Conservation (phyloP, 2,113 vertebrate species). For the Oreochromis tanganicae region DNA sequence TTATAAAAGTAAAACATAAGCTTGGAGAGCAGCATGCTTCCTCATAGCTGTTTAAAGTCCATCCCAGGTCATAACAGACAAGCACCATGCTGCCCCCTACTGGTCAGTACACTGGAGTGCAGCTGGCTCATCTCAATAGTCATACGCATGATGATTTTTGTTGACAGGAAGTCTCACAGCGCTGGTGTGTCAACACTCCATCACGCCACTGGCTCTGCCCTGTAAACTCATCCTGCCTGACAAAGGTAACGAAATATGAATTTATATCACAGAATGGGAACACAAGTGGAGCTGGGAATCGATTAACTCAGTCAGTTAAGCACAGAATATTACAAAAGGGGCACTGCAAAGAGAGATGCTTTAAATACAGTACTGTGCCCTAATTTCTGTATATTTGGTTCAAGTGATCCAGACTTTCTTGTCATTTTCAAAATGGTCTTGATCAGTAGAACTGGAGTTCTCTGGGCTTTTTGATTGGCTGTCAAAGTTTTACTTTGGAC, state of each 20-base stretch:
- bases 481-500: not conserved
- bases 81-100: conserved; percentile 24
- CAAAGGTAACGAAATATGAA: conserved; percentile 72
- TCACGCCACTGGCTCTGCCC: conserved; percentile 89
- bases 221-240: conserved; percentile 92
- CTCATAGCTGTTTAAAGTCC: not conserved
- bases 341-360: not conserved
- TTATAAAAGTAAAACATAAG: not conserved
- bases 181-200: conserved; percentile 93
- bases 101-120: not conserved
- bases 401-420: not conserved
- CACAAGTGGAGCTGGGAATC: not conserved
- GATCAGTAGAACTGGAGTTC: not conserved
- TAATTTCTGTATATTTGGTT: not conserved
- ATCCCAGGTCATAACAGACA: not conserved
- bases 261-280: not conserved
- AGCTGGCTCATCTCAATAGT: not conserved
- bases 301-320: not conserved
- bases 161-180: conserved; percentile 88
- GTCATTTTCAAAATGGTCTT: not conserved
- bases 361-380: not conserved
- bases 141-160: not conserved
- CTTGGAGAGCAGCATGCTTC: not conserved
- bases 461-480: not conserved
- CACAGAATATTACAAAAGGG: not conserved